These are phyloP conservation scores for Ashinkailepas kermadecensis DNA, from an alignment of 2,888 invertebrate genomes.

Conservation along the genomic window DNA sequence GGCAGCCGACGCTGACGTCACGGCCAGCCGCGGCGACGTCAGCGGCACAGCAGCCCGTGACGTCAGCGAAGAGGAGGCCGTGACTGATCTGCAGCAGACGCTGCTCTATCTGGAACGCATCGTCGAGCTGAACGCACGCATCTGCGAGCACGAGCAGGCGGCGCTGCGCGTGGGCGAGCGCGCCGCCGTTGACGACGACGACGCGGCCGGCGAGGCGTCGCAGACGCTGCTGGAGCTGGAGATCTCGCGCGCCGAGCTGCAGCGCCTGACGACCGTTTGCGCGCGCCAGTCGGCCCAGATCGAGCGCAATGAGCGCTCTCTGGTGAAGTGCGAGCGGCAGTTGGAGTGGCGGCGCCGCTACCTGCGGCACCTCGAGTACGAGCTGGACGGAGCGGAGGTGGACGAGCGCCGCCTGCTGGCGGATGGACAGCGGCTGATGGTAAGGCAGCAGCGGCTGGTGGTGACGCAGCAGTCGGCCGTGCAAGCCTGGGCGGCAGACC, in stretches of 20 bases:
- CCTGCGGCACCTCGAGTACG: background rate
- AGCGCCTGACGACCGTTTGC: background rate
- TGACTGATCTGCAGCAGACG: background rate
- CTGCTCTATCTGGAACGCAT: background rate
- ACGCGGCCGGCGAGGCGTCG: background rate
- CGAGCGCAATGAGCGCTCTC: slow-evolving; percentile 14
- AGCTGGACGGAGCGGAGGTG: background rate
- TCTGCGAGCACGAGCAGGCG: background rate
- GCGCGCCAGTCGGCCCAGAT: background rate
- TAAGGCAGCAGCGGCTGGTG: background rate
- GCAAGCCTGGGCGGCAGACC: too few relatives aligned
- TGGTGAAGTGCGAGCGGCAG: background rate
- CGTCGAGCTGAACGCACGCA: slow-evolving; percentile 10
- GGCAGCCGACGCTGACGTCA: background rate
- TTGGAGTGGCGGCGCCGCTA: background rate
- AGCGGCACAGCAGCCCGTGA: background rate
- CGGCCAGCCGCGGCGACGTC: too few relatives aligned
- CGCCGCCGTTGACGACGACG: background rate
- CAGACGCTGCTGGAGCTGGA: slow-evolving; percentile 7
- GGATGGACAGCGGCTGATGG: background rate
- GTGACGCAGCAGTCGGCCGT: too few relatives aligned
- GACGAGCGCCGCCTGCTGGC: background rate
- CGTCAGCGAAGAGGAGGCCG: slow-evolving; percentile 15
- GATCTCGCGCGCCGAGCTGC: slow-evolving; percentile 21
- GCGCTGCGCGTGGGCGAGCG: background rate